Evolutionary conservation across 2,797 vertebrate genomes (phyloP), one percentile per base, ranked within the genome.

Genomic region (Bovichtus diacanthus): DNA sequence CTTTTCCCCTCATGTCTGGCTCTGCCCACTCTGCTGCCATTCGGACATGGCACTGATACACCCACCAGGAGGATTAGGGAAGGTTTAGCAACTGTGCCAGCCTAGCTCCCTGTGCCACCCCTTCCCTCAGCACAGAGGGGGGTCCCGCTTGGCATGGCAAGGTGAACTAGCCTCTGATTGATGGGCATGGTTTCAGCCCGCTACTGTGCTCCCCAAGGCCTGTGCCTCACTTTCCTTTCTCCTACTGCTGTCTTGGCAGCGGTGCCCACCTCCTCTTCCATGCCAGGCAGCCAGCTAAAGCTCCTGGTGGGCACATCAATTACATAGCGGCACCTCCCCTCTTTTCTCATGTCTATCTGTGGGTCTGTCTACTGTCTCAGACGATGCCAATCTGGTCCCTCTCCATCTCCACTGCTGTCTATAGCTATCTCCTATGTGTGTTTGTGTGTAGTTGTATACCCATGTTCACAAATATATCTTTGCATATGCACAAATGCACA

Each of bases 141-240:
- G 90, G 91, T 93, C 92, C 90, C 90, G 67, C 88, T 92, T 94
- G 94, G 93, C 93, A 94, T 87, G 90, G 86, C 90, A 93, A 93
- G 91, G 92, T 94, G 94, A 95, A 95, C 94, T 94, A 95, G 92
- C 93, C 91, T 88, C 94, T 95, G 94, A 96, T 95, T 95, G 93
- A 95, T 95, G 93, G 93, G 95, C 94, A 95, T 64, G 83, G 88
- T 92, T 93, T 95, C 94, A 93, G 93, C 89, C 78, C 70, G 77
- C 87, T 86, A 91, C 88, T 88, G 87, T 90, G 90, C 90, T 92
- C 93, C 93, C 94, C 70, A 87, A 91, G 87, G 91, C 89, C 90
- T 46, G 73, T 86, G 90, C 92, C 89, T 93, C 90, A 85, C 88
- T 89, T 90, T 83, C 87, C 89, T 90, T 93, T 91, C 89, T 92